Percentiles rank a stretch among this genome's conserved stretches.
Conservation (phyloP, 2,797 vertebrate species). For the Onychomys arenicola region DNA sequence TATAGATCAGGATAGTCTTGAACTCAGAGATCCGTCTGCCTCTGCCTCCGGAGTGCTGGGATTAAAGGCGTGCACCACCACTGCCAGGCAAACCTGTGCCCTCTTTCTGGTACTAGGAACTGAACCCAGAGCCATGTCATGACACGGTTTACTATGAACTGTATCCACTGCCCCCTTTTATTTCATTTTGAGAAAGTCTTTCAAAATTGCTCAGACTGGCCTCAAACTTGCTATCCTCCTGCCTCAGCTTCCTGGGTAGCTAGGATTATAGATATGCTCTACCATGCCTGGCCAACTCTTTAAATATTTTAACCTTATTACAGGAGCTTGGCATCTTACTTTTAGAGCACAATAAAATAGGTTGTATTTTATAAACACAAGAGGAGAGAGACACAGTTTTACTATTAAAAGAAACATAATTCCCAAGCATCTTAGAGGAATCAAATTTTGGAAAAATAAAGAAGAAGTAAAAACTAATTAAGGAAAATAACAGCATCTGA, state of each 20-base stretch:
- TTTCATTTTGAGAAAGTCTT: not conserved
- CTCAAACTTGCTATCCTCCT: not conserved
- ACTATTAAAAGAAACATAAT: slow-evolving; percentile 22
- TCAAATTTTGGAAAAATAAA: not conserved
- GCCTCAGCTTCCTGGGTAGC: not conserved
- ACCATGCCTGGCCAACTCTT: not conserved
- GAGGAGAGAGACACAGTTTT: slow-evolving; percentile 33
- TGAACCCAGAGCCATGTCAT: not conserved
- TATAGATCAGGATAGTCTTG: not conserved
- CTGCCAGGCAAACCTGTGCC: not conserved
- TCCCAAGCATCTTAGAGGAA: slow-evolving; percentile 43
- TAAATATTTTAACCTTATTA: slow-evolving; percentile 51
- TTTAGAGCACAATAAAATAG: not conserved
- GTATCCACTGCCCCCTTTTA: not conserved
- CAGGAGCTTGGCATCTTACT: not conserved
- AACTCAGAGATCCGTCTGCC: not conserved
- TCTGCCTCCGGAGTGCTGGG: no score
- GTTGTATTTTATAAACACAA: slow-evolving; percentile 15
- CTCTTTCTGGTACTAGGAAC: not conserved
- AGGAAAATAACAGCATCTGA: not conserved
- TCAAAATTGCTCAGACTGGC: not conserved
- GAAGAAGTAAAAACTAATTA: slow-evolving; percentile 37
- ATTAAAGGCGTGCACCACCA: not conserved
- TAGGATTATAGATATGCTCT: not conserved
- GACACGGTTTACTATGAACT: not conserved